phyloP scores from a whole-genome alignment of 2,888 invertebrate species.

The Arctia plantaginis region DNA sequence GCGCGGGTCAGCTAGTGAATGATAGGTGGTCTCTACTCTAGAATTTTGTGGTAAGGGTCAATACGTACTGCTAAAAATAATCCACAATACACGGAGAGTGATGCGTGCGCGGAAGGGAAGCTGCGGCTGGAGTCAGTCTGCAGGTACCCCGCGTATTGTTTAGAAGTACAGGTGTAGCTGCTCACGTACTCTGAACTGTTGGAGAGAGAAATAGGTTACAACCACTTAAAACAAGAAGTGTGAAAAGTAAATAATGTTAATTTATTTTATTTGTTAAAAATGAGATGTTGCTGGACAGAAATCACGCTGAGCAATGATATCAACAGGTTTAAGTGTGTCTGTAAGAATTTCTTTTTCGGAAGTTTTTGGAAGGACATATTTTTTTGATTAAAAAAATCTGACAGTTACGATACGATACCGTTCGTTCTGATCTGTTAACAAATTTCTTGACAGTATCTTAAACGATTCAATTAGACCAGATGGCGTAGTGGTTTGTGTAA shows the following conservation, averaged over 20 bases:
- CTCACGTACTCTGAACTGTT: conserved; percentile 86
- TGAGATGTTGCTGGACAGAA: not conserved
- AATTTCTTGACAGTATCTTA: too few relatives aligned
- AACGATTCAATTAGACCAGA: too few relatives aligned
- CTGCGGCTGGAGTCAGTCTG: conserved; percentile 89
- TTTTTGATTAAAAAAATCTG: too few relatives aligned
- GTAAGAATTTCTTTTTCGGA: too few relatives aligned
- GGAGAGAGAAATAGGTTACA: conserved; percentile 20
- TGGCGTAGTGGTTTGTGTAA: too few relatives aligned
- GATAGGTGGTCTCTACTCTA: too few relatives aligned
- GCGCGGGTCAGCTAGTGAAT: too few relatives aligned
- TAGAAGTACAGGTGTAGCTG: conserved; percentile 89
- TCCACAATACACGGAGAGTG: conserved; percentile 89
- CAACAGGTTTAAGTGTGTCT: too few relatives aligned
- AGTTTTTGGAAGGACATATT: too few relatives aligned
- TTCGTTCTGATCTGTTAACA: too few relatives aligned
- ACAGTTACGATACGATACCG: too few relatives aligned
- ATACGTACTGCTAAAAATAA: conserved; percentile 88
- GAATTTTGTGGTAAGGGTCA: not conserved
- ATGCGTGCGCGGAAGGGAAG: conserved; percentile 92
- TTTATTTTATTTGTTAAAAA: not conserved
- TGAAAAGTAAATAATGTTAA: not conserved
- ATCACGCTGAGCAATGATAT: too few relatives aligned
- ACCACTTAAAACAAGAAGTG: not conserved
- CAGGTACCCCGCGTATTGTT: conserved; percentile 83